Evolutionary conservation across 1,140 invertebrate species (phyloP).

Genomic region (Eulimnadia texana): DNA sequence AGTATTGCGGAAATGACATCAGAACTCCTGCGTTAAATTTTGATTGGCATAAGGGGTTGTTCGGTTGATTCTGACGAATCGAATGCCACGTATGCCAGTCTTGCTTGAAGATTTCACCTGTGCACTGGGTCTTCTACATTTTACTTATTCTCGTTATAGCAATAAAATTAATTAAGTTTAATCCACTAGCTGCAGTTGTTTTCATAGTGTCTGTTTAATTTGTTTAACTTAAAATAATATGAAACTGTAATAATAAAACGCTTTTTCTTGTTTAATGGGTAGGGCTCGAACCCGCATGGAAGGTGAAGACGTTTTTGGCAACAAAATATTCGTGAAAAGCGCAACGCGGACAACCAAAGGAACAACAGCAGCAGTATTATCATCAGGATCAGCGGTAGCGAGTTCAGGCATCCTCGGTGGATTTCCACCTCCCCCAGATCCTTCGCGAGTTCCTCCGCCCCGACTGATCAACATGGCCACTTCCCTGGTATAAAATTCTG

Average conservation of each 20-base stretch:
- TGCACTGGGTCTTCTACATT: not conserved
- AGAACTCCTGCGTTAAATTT: no score
- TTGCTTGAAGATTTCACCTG: no score
- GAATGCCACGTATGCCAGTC: no score
- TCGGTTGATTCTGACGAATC: no score
- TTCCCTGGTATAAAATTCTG: not conserved
- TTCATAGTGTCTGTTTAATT: not conserved
- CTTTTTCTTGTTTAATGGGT: slow-evolving; percentile 24
- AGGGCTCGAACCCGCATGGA: slow-evolving; percentile 73
- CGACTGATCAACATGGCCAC: not conserved
- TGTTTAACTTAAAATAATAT: not conserved
- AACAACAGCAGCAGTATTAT: no score
- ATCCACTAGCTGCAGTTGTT: not conserved
- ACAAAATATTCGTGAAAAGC: slow-evolving; percentile 38
- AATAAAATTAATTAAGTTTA: not conserved
- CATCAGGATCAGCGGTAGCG: no score
- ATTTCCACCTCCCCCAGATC: not conserved
- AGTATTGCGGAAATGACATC: no score
- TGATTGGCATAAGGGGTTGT: no score
- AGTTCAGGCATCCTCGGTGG: no score
- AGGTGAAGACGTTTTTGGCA: slow-evolving; percentile 65
- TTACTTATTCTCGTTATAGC: not conserved
- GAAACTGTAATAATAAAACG: slow-evolving; percentile 10
- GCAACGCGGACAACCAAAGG: no score
- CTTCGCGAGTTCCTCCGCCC: not conserved